A percentile compares a stretch with the other conserved stretches of the same genome.
Conservation (phyloP, 2,113 vertebrate species). For the Zosterops lateralis region DNA sequence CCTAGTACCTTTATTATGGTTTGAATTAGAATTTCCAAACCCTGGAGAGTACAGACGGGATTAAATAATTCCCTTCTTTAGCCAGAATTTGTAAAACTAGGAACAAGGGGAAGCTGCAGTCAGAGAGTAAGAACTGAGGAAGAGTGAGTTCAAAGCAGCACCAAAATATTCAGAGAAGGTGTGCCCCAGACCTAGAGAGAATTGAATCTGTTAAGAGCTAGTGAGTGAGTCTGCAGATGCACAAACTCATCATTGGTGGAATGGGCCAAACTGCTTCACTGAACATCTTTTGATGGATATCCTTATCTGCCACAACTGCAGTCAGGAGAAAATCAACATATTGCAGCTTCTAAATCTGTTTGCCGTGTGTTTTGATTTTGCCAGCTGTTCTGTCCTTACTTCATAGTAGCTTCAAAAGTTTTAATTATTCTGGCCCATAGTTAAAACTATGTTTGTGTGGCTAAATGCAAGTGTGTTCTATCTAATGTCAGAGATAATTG, state of each 20-base stretch:
- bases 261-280: neutral
- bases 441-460: slow-evolving; percentile 26
- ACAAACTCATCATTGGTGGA: neutral
- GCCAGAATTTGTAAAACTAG: neutral
- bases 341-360: neutral
- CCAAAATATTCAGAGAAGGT: neutral
- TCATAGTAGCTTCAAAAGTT: neutral
- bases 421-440: slow-evolving; percentile 32
- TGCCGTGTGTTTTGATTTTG: neutral
- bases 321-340: neutral
- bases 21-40: neutral
- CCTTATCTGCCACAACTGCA: neutral
- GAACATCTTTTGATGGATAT: neutral
- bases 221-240: neutral
- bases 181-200: neutral
- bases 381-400: slow-evolving; percentile 18
- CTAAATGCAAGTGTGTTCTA: slow-evolving; percentile 44
- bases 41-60: neutral
- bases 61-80: neutral
- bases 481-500: slow-evolving; percentile 55
- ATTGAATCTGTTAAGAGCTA: neutral
- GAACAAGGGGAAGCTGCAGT: neutral
- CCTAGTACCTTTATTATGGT: neutral
- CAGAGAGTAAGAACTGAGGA: neutral
- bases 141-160: neutral